Evolutionary conservation across 1,140 invertebrate species (phyloP).

Genomic region (Copidosoma floridanum): DNA sequence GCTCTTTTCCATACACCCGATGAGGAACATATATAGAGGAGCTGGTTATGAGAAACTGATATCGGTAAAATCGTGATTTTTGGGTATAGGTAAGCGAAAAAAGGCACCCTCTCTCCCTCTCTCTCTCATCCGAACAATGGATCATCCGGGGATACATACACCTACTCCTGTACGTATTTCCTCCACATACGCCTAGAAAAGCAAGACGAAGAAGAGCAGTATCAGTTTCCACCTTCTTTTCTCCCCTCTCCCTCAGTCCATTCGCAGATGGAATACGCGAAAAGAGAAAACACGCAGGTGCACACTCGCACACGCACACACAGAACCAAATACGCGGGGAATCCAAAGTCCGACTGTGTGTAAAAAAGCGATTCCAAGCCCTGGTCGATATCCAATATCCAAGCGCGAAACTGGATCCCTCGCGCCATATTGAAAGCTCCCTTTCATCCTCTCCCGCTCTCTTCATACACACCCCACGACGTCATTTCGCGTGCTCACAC

Average conservation of each 20-base stretch:
- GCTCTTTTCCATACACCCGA: not conserved
- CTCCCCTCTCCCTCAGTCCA: not conserved
- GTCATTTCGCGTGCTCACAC: not conserved
- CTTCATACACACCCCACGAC: not conserved
- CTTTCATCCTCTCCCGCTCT: not conserved
- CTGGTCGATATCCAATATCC: constrained; percentile 23
- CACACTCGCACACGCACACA: too few species aligned
- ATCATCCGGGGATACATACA: too few species aligned
- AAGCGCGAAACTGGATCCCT: constrained; percentile 15
- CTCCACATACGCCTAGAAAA: too few species aligned
- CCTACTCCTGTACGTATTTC: too few species aligned
- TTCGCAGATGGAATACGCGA: constrained; percentile 13
- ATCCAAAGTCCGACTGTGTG: constrained; percentile 11
- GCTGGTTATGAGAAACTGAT: not conserved
- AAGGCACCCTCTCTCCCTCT: not conserved
- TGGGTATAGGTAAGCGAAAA: not conserved
- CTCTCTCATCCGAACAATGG: not conserved
- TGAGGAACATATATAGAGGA: not conserved
- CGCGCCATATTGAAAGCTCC: constrained; percentile 21
- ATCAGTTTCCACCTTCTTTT: too few species aligned
- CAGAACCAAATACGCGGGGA: too few species aligned
- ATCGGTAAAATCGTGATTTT: constrained; percentile 8
- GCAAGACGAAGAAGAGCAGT: too few species aligned
- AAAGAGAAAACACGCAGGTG: too few species aligned
- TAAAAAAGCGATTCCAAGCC: constrained; percentile 13